A percentile compares a stretch with the other conserved stretches of the same genome.
Conservation (phyloP, 2,888 invertebrate species). For the Synergus itoensis region DNA sequence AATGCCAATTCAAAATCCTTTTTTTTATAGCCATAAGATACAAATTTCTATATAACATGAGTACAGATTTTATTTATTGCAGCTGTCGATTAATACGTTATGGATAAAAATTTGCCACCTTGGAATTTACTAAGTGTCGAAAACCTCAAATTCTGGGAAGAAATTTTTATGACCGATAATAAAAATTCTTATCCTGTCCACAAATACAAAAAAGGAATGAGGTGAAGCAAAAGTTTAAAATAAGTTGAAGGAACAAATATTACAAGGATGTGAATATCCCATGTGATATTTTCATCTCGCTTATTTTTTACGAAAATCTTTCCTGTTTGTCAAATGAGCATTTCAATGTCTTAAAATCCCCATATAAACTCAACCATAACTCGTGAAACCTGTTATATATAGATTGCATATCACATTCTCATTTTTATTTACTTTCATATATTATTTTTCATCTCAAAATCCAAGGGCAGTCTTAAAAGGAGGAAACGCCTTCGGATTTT, state of each 20-base stretch:
- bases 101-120: no score
- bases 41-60: neutral
- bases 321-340: conserved; percentile 1
- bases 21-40: neutral
- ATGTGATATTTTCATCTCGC: no score
- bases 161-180: neutral
- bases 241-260: neutral
- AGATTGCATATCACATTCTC: neutral
- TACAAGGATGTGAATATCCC: neutral
- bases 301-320: neutral
- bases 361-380: neutral
- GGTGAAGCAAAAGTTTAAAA: neutral
- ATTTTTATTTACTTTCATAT: neutral
- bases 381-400: neutral
- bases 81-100: no score
- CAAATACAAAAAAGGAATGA: neutral
- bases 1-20: neutral
- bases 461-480: neutral
- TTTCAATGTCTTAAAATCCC: neutral
- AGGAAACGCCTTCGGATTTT: no score
- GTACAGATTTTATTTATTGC: neutral
- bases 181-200: neutral
- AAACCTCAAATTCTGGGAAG: neutral
- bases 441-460: neutral
- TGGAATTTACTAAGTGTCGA: neutral